Percentiles rank a stretch among this genome's conserved stretches.
Evolutionary conservation across 2,888 invertebrate genomes (phyloP).

Genomic region (Acanthosepion esculentum): DNA sequence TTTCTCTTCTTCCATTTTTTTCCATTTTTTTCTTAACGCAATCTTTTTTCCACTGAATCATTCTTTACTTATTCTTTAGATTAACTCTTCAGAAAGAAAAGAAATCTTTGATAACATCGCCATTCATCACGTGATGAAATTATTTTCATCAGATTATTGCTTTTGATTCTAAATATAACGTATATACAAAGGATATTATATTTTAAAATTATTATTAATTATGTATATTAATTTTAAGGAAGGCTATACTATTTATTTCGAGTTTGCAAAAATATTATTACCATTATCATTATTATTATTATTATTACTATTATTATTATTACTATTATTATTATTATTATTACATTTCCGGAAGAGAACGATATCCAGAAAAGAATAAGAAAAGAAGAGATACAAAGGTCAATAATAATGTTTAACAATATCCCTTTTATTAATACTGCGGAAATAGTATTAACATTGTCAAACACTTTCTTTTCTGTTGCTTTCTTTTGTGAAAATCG

Average conservation of each 20-base stretch:
- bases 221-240: too few species aligned
- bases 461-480: too few species aligned
- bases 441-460: too few species aligned
- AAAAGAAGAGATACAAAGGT: too few species aligned
- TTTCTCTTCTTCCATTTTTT: background rate
- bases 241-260: background rate
- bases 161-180: background rate
- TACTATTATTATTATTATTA: background rate
- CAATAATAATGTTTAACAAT: too few species aligned
- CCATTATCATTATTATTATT: constrained; percentile 37
- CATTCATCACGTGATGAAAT: background rate
- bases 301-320: constrained; percentile 41
- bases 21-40: background rate
- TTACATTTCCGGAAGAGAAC: too few species aligned
- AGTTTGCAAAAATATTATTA: background rate
- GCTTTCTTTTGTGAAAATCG: too few species aligned
- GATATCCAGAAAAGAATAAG: too few species aligned
- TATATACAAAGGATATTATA: background rate
- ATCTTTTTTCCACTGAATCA: background rate
- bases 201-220: background rate
- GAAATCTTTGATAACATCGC: background rate
- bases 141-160: background rate
- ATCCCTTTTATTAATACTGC: background rate
- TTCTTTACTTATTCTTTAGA: background rate
- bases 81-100: background rate